Conservation (phyloP, 2,113 vertebrate species). For the Cichladusa arquata region DNA sequence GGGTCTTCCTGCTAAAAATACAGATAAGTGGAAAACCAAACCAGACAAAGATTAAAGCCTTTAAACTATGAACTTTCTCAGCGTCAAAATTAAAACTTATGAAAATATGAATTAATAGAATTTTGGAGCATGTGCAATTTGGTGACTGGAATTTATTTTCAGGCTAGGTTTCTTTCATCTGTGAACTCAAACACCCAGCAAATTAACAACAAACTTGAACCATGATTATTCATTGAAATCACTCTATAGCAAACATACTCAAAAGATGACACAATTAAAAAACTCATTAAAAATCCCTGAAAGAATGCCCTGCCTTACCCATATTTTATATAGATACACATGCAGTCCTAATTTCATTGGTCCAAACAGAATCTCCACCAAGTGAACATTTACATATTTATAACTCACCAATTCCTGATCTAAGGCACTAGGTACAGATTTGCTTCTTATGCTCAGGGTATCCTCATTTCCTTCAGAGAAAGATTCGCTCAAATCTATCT, state of each 20-base stretch:
- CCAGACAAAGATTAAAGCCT: neutral
- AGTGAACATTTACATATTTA: neutral
- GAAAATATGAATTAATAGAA: neutral
- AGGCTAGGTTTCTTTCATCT: neutral
- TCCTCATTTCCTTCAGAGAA: constrained; percentile 82
- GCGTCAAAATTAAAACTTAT: neutral
- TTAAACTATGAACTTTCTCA: neutral
- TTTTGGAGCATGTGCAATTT: neutral
- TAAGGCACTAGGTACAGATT: constrained; percentile 86
- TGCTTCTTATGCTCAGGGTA: constrained; percentile 79
- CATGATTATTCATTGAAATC: neutral
- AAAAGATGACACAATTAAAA: neutral
- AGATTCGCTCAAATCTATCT: constrained; percentile 85
- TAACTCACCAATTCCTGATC: constrained; percentile 80
- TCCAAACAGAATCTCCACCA: neutral
- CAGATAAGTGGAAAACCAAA: neutral
- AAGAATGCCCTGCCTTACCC: neutral
- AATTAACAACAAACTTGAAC: neutral
- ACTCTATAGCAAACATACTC: neutral
- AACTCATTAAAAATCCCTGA: neutral
- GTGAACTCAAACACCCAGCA: neutral
- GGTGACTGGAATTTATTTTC: neutral
- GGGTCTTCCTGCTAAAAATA: neutral
- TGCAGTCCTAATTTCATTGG: neutral
- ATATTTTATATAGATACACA: neutral